Evolutionary conservation across 2,888 invertebrate species (phyloP).

Genomic region (Acanthosoma haemorrhoidale): DNA sequence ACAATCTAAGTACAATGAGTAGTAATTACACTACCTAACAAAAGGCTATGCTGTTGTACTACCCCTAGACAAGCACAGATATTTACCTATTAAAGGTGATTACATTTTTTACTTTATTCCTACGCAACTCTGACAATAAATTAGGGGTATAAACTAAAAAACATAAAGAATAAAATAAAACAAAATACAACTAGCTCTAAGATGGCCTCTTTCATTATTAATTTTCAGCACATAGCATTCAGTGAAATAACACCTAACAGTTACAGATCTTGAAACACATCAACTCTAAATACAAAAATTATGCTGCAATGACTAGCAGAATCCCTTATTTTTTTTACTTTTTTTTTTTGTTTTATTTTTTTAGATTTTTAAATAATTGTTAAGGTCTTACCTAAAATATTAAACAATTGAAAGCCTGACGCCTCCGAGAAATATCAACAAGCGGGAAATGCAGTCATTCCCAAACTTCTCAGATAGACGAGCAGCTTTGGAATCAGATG

Average conservation of each 20-base stretch:
- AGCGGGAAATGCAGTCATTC: background rate
- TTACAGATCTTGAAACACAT: slow-evolving; percentile 28
- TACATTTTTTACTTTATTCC: slow-evolving; percentile 16
- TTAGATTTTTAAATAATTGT: slow-evolving; percentile 5
- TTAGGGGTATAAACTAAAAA: slow-evolving; percentile 17
- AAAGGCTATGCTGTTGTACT: slow-evolving; percentile 35
- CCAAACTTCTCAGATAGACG: slow-evolving; percentile 15
- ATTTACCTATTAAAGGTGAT: background rate
- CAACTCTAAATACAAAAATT: slow-evolving; percentile 30
- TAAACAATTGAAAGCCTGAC: slow-evolving; percentile 9
- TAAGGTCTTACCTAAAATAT: slow-evolving; percentile 15
- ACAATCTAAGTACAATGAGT: slow-evolving; percentile 35
- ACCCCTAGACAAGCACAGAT: slow-evolving; percentile 32
- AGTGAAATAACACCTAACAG: slow-evolving; percentile 15
- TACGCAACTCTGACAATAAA: background rate
- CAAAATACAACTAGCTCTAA: slow-evolving; percentile 20
- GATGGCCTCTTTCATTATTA: slow-evolving; percentile 22
- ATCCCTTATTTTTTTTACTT: slow-evolving; percentile 28
- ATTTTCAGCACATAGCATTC: slow-evolving; percentile 22
- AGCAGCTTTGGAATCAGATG: slow-evolving; percentile 28
- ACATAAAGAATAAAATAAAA: slow-evolving; percentile 10
- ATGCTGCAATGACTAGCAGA: slow-evolving; percentile 34
- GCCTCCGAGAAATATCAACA: slow-evolving; percentile 6
- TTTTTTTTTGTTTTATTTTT: background rate
- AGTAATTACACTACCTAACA: slow-evolving; percentile 37